Conservation (phyloP, 2,888 invertebrate species). For the Neria commutata region DNA sequence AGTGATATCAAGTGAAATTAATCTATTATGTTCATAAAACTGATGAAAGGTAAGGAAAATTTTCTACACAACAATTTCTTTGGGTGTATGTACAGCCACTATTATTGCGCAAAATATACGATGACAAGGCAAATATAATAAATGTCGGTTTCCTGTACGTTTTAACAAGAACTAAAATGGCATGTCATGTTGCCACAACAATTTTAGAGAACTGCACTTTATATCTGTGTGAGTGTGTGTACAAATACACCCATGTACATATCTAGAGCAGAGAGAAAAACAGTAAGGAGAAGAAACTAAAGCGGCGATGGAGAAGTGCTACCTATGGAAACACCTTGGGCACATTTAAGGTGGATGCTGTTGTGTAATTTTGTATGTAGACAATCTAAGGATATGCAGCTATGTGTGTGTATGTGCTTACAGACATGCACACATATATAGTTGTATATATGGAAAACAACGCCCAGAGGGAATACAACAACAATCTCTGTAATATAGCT, state of each 20-base stretch:
- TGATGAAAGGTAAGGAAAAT: no score
- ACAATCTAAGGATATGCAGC: no score
- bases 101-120: conserved; percentile 4
- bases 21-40: no score
- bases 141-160: conserved; percentile 1
- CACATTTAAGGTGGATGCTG: not conserved
- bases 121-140: conserved; percentile 5
- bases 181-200: not conserved
- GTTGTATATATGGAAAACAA: not conserved
- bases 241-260: not conserved
- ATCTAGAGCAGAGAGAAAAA: not conserved
- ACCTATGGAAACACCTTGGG: not conserved
- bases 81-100: no score
- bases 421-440: not conserved
- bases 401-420: no score
- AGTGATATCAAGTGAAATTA: no score
- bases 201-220: no score
- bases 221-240: not conserved
- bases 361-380: conserved; percentile 2
- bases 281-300: not conserved
- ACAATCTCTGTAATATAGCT: not conserved
- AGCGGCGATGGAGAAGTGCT: not conserved
- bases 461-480: not conserved
- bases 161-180: not conserved
- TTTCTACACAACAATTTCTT: no score